Conservation (phyloP, 2,888 invertebrate species). For the Xestia rhomboidea region DNA sequence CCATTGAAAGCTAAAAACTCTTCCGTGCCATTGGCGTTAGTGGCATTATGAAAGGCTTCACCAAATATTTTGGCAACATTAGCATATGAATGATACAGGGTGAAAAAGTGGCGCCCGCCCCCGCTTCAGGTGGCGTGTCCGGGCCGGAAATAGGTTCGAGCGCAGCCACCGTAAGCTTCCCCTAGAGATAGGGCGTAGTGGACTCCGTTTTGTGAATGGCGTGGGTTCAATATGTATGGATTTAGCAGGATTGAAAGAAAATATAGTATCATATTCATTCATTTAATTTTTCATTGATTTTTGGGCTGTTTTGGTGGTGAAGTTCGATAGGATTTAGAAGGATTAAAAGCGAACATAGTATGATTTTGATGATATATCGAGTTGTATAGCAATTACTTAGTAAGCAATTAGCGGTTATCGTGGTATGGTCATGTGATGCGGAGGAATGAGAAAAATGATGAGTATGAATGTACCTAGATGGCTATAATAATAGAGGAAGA, state of each 20-base stretch:
- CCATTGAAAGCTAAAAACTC: conserved; percentile 64
- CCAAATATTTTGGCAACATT: conserved; percentile 81
- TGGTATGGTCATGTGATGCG: too few relatives aligned
- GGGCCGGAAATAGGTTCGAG: conserved; percentile 83
- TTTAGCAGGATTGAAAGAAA: too few relatives aligned
- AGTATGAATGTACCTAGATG: too few relatives aligned
- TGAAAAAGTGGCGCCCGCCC: conserved; percentile 76
- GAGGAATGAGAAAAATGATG: too few relatives aligned
- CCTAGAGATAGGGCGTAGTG: conserved; percentile 64
- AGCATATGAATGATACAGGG: conserved; percentile 87
- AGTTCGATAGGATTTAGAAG: not conserved
- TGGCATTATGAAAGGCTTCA: conserved; percentile 63
- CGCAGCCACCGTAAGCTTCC: conserved; percentile 68
- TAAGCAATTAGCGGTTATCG: too few relatives aligned
- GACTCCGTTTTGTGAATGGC: conserved; percentile 47
- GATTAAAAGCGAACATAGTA: not conserved
- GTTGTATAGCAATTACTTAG: too few relatives aligned
- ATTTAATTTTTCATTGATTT: not conserved
- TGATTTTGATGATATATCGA: not conserved
- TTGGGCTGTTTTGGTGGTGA: not conserved
- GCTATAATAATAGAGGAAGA: too few relatives aligned
- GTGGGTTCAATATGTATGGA: too few relatives aligned
- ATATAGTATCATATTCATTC: too few relatives aligned
- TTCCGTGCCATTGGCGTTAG: conserved; percentile 68
- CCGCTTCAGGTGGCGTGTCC: conserved; percentile 81